phyloP scores from a whole-genome alignment of 2,797 vertebrate species.

The Helarctos malayanus region DNA sequence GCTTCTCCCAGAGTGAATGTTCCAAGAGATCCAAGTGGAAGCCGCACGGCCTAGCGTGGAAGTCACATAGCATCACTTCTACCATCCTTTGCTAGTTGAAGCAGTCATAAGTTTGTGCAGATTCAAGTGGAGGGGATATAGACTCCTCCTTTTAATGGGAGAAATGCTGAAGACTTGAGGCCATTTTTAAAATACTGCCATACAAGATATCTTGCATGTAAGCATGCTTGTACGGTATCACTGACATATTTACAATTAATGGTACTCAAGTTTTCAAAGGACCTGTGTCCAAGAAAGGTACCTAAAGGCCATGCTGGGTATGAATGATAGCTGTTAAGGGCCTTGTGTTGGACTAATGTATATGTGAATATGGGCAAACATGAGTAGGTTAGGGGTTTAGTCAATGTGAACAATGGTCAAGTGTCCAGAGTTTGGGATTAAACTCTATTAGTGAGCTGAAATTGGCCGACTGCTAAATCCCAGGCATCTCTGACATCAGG shows the following conservation, averaged over 20 bases:
- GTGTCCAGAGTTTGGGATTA: neutral
- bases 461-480: neutral
- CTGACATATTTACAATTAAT: neutral
- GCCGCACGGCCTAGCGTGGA: neutral
- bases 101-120: neutral
- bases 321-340: neutral
- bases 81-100: neutral
- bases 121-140: neutral
- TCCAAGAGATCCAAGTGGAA: neutral
- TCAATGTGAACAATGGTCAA: neutral
- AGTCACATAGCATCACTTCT: neutral
- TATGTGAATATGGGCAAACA: neutral
- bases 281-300: neutral
- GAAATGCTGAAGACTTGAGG: slow-evolving; percentile 15
- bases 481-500: neutral
- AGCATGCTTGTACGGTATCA: neutral
- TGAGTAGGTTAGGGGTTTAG: neutral
- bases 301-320: neutral
- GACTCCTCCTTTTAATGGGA: neutral
- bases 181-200: neutral
- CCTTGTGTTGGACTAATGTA: neutral
- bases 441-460: neutral
- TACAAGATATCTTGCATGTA: neutral
- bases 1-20: neutral
- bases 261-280: neutral